These are phyloP conservation scores for Pantala flavescens DNA, from an alignment of 1,140 invertebrate species.

Conservation along the genomic window DNA sequence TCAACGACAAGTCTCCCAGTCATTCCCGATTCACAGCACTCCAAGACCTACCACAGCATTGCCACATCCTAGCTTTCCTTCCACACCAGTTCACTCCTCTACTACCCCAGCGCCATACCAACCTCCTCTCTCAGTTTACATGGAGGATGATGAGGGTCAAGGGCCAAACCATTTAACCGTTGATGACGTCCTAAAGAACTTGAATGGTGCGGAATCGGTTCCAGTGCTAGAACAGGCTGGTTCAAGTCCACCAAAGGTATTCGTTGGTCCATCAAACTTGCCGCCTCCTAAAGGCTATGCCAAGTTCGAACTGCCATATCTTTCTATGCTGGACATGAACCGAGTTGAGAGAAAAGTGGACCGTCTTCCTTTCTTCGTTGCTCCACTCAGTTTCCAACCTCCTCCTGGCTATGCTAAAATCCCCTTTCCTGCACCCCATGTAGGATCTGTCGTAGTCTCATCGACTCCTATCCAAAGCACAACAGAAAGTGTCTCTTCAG, in stretches of 20 bases:
- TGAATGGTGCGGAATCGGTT: constrained; percentile 60
- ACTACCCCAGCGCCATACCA: constrained; percentile 50
- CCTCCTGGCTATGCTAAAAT: constrained; percentile 71
- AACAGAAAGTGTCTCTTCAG: constrained; percentile 21
- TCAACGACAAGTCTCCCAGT: background rate
- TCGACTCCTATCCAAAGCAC: constrained; percentile 22
- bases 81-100: constrained; percentile 27
- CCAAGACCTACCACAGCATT: constrained; percentile 19
- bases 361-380: constrained; percentile 69
- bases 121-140: constrained; percentile 67
- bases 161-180: constrained; percentile 45
- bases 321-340: constrained; percentile 59
- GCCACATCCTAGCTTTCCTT: constrained; percentile 29
- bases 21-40: background rate
- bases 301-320: constrained; percentile 71
- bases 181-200: constrained; percentile 51
- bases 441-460: constrained; percentile 64
- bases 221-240: constrained; percentile 66
- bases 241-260: constrained; percentile 54
- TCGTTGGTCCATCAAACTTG: constrained; percentile 64
- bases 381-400: constrained; percentile 67
- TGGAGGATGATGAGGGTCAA: constrained; percentile 28
- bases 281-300: constrained; percentile 56
- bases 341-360: constrained; percentile 59
- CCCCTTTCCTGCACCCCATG: constrained; percentile 69